Evolutionary conservation across 1,140 invertebrate species (phyloP), one percentile per base, ranked within the genome.

Genomic region (Caenorhabditis latens): DNA sequence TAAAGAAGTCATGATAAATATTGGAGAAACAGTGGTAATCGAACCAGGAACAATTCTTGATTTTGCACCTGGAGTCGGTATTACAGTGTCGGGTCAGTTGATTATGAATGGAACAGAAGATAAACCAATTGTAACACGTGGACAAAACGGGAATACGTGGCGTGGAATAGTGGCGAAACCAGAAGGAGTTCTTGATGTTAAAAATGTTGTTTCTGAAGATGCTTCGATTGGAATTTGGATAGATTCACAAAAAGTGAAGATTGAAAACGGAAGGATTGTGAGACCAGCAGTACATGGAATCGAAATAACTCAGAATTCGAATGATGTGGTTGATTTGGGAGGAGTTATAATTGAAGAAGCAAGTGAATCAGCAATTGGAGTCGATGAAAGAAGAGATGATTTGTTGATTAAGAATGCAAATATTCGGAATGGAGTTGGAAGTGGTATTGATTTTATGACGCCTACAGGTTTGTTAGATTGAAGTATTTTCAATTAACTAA

Each of bases 381-480:
- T 85, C 4, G 84, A 85, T 42, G 84, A 85, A 48, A 55, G 63
- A 46, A 79, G 58, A n/a, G 55, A 84, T 24, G 65, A 85, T 46
- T 32, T 85, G n/a, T 7, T 67, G 6, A 65, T 85, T 14, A 71
- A 50, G 9, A 67, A 85, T 24, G 40, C 61, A 0, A 55, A 57
- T 19, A 79, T 85, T 19, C 42, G 79, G 58, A 71, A 85, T 75
- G 46, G 63, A 40, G 63, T n/a, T 32, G 67, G 63, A 9, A 75
- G 48, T 53, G 84, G 84, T 32, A 79, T 85, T 5, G 84, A 85
- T 67, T 85, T 85, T n/a, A 67, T 75, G 40, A 48, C 84, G 40
- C 84, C 84, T 21, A 79, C 71, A 79, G 71, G 71, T 50, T 5
- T 24, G 24, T 9, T 24, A 14, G 7, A 46, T 6, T 65, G 21